Evolutionary conservation across 2,113 vertebrate genomes (phyloP).

Genomic region (Cygnus atratus): DNA sequence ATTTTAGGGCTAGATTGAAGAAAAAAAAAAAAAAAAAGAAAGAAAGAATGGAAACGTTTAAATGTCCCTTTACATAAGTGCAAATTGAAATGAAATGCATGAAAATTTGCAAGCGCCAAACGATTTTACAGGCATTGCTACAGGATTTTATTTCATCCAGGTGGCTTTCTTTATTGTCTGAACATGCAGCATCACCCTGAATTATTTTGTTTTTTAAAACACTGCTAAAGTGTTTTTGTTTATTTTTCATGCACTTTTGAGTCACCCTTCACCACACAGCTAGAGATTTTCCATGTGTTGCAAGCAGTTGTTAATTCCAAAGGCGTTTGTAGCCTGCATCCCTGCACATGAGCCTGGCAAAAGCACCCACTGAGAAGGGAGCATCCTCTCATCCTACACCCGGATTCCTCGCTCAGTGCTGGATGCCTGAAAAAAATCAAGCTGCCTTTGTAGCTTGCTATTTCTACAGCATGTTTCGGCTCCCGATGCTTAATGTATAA

Average conservation of each 20-base stretch:
- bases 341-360: accelerated
- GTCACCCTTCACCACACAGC: neutral
- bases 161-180: neutral
- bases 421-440: neutral
- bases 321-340: neutral
- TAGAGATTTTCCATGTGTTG: neutral
- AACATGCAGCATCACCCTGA: neutral
- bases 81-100: neutral
- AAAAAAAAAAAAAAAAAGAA: neutral
- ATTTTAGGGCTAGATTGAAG: neutral
- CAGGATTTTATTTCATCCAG: neutral
- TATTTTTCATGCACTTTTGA: neutral
- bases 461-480: accelerated
- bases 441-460: neutral
- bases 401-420: neutral
- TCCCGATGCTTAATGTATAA: neutral
- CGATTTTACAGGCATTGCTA: neutral
- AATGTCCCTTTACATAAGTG: neutral
- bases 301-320: neutral
- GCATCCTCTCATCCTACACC: neutral
- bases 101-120: neutral
- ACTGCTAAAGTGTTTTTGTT: neutral
- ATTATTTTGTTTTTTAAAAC: neutral
- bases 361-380: neutral
- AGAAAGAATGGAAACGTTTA: neutral